Percentiles rank a stretch among this genome's conserved stretches.
These are phyloP conservation scores for Hirtodrosophila duncani DNA, from an alignment of 2,888 invertebrate genomes.

Conservation along the genomic window DNA sequence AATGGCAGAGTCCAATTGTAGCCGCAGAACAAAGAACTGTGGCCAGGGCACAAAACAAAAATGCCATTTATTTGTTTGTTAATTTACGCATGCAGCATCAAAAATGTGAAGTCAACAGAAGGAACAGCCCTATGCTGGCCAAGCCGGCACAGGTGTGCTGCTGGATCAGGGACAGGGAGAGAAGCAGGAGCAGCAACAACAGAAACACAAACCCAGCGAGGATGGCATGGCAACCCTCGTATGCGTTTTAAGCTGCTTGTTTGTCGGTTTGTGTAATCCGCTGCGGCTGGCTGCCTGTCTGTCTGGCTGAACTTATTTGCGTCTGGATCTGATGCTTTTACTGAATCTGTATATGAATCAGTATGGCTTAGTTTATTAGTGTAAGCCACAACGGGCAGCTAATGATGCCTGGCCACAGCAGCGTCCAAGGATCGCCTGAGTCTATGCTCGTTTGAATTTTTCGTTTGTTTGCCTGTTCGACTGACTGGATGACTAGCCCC, in stretches of 20 bases:
- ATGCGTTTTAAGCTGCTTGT: slow-evolving; percentile 65
- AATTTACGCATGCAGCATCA: slow-evolving; percentile 66
- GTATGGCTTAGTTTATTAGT: slow-evolving; percentile 55
- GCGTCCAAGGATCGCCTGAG: slow-evolving; percentile 28
- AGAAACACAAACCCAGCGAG: background rate
- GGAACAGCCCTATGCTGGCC: slow-evolving; percentile 4
- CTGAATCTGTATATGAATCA: background rate
- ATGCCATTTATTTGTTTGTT: slow-evolving; percentile 70
- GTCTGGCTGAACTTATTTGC: slow-evolving; percentile 45
- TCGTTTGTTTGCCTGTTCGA: background rate
- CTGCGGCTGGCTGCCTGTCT: slow-evolving; percentile 30
- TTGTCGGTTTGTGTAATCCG: slow-evolving; percentile 66
- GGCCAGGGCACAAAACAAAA: slow-evolving; percentile 33
- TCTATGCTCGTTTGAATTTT: slow-evolving; percentile 32
- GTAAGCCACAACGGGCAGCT: slow-evolving; percentile 45
- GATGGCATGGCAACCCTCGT: slow-evolving; percentile 38
- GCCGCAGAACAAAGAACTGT: slow-evolving; percentile 17
- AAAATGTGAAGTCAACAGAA: slow-evolving; percentile 62
- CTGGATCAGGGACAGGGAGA: background rate
- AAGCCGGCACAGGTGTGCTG: slow-evolving; percentile 24
- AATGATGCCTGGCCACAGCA: slow-evolving; percentile 63
- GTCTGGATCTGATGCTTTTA: slow-evolving; percentile 26
- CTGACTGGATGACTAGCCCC: background rate
- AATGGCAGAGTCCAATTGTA: slow-evolving; percentile 19
- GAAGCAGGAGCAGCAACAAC: background rate